Evolutionary conservation across 2,113 vertebrate genomes (phyloP).

Genomic region (Hiodon alosoides): DNA sequence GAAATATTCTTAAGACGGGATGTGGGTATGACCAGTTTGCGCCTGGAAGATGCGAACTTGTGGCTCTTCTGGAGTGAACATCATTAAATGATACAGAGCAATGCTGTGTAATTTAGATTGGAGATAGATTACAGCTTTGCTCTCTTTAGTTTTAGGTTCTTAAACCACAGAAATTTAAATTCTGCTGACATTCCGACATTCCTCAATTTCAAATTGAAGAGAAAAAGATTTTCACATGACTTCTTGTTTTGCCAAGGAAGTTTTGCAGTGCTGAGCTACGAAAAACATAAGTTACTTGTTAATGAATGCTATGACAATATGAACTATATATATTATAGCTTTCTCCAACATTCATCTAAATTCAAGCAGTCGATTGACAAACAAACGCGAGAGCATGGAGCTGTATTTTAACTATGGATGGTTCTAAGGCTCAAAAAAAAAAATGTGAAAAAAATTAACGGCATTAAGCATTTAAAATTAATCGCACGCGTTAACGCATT

Average conservation of each 20-base stretch:
- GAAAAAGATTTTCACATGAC: slow-evolving; percentile 3
- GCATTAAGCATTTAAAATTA: too few species aligned
- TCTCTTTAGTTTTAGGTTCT: background rate
- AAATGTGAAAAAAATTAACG: too few species aligned
- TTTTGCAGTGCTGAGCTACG: background rate
- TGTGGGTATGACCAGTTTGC: too few species aligned
- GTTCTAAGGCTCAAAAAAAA: too few species aligned
- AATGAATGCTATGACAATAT: background rate
- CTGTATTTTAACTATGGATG: too few species aligned
- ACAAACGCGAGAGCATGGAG: too few species aligned
- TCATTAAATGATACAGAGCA: background rate
- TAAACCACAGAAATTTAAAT: slow-evolving; percentile 6
- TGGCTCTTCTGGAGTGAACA: background rate
- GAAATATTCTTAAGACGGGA: too few species aligned
- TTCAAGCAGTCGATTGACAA: too few species aligned
- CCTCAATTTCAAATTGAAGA: slow-evolving; percentile 1
- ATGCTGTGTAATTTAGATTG: slow-evolving; percentile 8
- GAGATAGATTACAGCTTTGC: background rate
- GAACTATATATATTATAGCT: background rate
- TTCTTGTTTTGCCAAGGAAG: slow-evolving; percentile 3
- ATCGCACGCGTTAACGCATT: too few species aligned
- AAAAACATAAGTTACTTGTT: too few species aligned
- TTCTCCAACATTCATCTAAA: too few species aligned
- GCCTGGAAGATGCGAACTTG: background rate
- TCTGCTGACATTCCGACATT: background rate